Base-by-base conservation (phyloP, 2,113 vertebrate species). In the Tiliqua scincoides region DNA sequence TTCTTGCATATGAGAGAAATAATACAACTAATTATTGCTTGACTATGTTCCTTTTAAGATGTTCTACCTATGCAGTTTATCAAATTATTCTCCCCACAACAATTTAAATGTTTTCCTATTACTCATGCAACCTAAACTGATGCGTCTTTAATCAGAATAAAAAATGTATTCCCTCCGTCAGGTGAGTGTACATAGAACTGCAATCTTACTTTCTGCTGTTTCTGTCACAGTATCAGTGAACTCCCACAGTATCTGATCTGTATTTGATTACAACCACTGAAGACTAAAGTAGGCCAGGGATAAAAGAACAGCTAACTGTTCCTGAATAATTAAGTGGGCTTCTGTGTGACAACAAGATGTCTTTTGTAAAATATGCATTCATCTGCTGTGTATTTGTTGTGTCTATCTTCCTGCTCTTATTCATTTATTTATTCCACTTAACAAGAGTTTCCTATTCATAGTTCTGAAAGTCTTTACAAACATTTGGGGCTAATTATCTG, bases 331-430 rank as follows among this genome's bases (percentile, higher is more conserved):
- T 95, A 89, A 94, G 35, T 59, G 90, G 87, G 81, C 57, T 94
- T 91, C 85, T 86, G 81, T 90, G 86, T 91, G 90, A 93, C 93
- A 94, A 93, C 91, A 93, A 92, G 82, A 23, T 89, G 71, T 81
- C 79, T 92, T 93, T 89, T 91, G 88, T 93, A 95, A 95, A 89
- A 88, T 91, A 94, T 94, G 93, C 91, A 88, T 93, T 95, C 91
- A 89, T 90, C 91, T 94, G 82, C 89, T 90, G 52, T 92, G 62
- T 88, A 83, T 62, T 72, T 17, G 12, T 73, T 85, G 89, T 85
- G 80, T 70, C 85, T 77, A 30, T 68, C 23, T 12, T 68, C 23
- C n/a, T 76, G 83, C 61, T 63, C 57, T 92, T 91, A 94, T 88
- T 89, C 43, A 91, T 85, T 82, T 94, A 90, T 95, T 93, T 95